Evolutionary conservation across 2,797 vertebrate genomes (phyloP), one percentile per base, ranked within the genome.

Genomic region (Paedocypris micromegethes): DNA sequence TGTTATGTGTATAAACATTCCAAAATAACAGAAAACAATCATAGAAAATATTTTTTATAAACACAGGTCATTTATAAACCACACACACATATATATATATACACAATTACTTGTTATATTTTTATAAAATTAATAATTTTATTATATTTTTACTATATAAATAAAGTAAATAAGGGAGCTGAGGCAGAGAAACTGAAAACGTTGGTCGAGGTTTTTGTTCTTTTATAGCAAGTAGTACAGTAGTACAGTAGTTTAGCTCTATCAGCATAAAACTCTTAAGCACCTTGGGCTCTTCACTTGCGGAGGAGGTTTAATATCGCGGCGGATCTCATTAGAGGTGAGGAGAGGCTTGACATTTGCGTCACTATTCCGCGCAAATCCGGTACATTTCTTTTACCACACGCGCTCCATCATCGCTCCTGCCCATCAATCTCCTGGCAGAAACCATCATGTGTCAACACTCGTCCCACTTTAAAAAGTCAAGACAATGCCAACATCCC

Each of bases 261-360:
- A 66, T 64, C 51, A 56, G 54, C 50, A 69, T 69, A 60, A 63
- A 74, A 41, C 66, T 50, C 7, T 72, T 62, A 66, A 68, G 64
- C 23, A 46, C 39, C 4, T 38, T n/a, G 57, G 42, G 53, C 64
- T 53, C 59, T 66, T 74, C 54, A 65, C 52, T 54, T 70, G 65
- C 48, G 58, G 62, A 75, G 73, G 76, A 65, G 73, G 70, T 76
- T 74, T 74, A 77, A 75, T 77, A 74, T 67, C 58, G 53, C 43
- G 7, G 9, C 56, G 61, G 68, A 73, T 72, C 68, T 76, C 63
- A 74, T 77, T 74, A 68, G 67, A 76, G 72, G 66, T 74, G 61
- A 72, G 44, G n/a, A 40, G 38, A 59, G 62, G 66, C 72, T 66
- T 68, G 68, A 65, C 68, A 74, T 74, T 66, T 67, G 48, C 39